Base-by-base conservation (phyloP, 64 coral and sea anemone species). In the Anthopleura sola region DNA sequence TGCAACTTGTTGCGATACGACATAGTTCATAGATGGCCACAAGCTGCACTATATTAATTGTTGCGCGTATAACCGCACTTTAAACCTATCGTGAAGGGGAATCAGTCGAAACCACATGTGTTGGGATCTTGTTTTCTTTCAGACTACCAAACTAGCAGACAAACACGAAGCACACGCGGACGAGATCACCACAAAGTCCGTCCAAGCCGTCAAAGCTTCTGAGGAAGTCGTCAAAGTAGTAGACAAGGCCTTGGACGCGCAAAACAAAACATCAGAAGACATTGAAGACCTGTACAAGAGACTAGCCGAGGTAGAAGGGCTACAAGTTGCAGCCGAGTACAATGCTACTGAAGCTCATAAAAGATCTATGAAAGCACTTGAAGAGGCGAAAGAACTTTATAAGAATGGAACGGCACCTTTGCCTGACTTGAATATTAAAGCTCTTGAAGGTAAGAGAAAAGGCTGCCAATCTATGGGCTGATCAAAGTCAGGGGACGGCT, bases 101-200 rank as follows among this genome's bases (percentile, higher is more conserved):
- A 44, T 44, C 40, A 44, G 9, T 44, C 40, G 9, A 44, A 44
- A 8, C 40, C 40, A 44, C 40, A 62, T 24, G 2, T 62, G 2
- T 62, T 62, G 19, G 5, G 24, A 62, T 44, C 58, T 6, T n/a
- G 24, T 62, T 32, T 71, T 71, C 26, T 40, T 37, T 62, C 60
- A 98, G 95, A 88, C 89, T 5, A 91, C 40, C 33, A 50, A 86
- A 32, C 83, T 98, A 23, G 88, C 95, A 3, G 91, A 79, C 36
- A 89, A 83, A 54, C 95, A 98, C 53, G 88, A 94, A 89, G 78
- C 17, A 19, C 91, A 98, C 50, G 92, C 92, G 3, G 68, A 90
- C 23, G 19, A 89, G n/a, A 91, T 98, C 38, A 85, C 85, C 16
- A 44, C 80, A 17, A 92, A 75, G 23, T 82, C 92, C 12, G 60